A percentile compares a stretch with the other conserved stretches of the same genome.
These are phyloP conservation scores for Sphaerodactylus townsendi DNA, from an alignment of 2,113 vertebrate genomes.

Conservation along the genomic window DNA sequence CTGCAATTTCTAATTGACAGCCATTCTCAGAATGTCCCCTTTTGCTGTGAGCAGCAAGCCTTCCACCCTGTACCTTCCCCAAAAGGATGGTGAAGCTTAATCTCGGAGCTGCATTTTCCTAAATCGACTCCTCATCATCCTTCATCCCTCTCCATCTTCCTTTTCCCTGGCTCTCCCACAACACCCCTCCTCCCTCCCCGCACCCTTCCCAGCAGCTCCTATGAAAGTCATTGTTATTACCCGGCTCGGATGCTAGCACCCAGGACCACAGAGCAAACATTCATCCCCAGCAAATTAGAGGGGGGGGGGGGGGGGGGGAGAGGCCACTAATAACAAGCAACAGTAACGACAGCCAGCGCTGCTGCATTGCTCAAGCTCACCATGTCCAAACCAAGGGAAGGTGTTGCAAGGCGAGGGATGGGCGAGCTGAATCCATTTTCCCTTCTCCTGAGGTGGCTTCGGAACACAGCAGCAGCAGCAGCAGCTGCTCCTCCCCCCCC, in stretches of 20 bases:
- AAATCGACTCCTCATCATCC: neutral
- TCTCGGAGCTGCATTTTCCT: conserved; percentile 7
- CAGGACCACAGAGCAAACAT: neutral
- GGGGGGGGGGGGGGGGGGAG: too few relatives aligned
- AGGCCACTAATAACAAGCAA: neutral
- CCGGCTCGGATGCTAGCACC: neutral
- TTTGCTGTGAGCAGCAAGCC: neutral
- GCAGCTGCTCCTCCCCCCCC: conserved; percentile 40
- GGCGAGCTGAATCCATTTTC: conserved; percentile 71
- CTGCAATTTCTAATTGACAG: neutral
- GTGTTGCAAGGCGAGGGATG: conserved; percentile 58
- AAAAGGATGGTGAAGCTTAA: neutral
- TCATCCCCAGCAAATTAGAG: neutral
- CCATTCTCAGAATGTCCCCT: accelerated
- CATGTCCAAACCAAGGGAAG: conserved; percentile 62
- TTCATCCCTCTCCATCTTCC: neutral
- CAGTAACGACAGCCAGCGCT: neutral
- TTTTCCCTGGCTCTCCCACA: conserved; percentile 14
- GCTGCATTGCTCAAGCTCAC: conserved; percentile 58
- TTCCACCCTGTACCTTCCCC: neutral
- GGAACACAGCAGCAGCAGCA: conserved; percentile 69
- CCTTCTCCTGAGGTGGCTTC: conserved; percentile 53
- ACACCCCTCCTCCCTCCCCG: conserved; percentile 27
- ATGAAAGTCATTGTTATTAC: conserved; percentile 38
- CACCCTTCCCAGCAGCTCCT: conserved; percentile 34